Conservation (phyloP, 2,113 vertebrate species). For the Brienomyrus longianalis region DNA sequence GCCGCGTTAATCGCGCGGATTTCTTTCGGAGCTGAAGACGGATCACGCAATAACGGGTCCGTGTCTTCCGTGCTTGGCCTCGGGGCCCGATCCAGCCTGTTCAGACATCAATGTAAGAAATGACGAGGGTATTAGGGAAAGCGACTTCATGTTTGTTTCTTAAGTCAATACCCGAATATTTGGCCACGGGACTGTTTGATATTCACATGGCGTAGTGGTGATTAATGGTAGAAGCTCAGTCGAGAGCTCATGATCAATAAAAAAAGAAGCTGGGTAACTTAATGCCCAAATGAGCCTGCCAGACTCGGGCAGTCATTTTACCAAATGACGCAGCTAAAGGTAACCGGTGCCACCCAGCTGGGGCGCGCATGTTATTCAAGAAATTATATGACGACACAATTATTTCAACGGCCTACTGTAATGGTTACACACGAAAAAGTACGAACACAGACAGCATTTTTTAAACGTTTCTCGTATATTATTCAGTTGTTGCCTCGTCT, state of each 20-base stretch:
- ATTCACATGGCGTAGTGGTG: conserved; percentile 43
- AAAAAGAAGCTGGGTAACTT: conserved; percentile 34
- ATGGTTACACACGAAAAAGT: background rate
- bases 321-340: background rate
- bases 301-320: background rate
- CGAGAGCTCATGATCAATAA: conserved; percentile 47
- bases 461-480: background rate
- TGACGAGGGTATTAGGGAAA: background rate
- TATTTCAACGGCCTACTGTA: background rate
- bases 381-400: background rate
- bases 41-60: background rate
- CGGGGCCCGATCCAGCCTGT: background rate
- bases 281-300: conserved; percentile 31
- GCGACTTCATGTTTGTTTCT: background rate
- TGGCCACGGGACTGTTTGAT: conserved; percentile 29
- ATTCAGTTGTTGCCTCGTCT: background rate
- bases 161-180: conserved; percentile 6
- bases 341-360: background rate
- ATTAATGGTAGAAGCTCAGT: conserved; percentile 52
- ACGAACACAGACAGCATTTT: background rate
- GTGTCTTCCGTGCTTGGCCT: background rate
- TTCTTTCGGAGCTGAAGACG: background rate
- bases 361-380: background rate
- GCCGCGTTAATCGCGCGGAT: background rate
- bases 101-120: background rate